phyloP scores from a whole-genome alignment of 2,888 invertebrate genomes.

The Myopa tessellatipennis region DNA sequence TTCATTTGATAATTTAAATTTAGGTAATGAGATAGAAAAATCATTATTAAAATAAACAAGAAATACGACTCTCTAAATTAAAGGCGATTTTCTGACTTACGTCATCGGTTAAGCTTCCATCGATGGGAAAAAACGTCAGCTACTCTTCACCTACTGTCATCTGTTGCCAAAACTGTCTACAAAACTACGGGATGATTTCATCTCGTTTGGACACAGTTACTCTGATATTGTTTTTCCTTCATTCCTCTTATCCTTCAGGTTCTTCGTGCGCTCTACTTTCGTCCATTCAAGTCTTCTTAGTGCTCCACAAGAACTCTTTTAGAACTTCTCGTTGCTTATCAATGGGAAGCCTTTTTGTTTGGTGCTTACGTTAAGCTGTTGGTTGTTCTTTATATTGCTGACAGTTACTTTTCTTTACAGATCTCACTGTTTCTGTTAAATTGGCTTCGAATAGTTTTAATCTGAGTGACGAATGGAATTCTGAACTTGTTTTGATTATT shows the following conservation, averaged over 20 bases:
- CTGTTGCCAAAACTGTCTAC: not conserved
- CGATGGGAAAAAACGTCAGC: too few species aligned
- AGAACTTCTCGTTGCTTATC: not conserved
- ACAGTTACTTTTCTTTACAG: constrained; percentile 30
- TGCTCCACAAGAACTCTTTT: constrained; percentile 12
- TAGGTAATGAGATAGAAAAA: not conserved
- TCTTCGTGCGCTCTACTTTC: not conserved
- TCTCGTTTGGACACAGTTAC: not conserved
- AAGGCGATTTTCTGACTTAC: not conserved
- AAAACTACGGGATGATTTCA: not conserved
- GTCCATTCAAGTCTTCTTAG: not conserved
- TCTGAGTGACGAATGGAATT: too few species aligned
- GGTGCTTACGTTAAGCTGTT: constrained; percentile 41
- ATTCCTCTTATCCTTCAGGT: not conserved
- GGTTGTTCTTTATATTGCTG: constrained; percentile 36
- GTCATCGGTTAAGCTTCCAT: not conserved
- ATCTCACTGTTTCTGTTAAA: constrained; percentile 2
- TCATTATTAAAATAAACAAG: not conserved
- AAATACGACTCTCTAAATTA: too few species aligned
- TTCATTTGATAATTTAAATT: not conserved
- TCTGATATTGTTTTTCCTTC: not conserved
- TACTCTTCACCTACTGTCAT: not conserved
- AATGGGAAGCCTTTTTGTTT: constrained; percentile 14
- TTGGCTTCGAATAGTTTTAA: constrained; percentile 14
- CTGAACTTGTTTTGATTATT: too few species aligned